Conservation (phyloP, 2,113 vertebrate genomes). For the Rissa tridactyla region DNA sequence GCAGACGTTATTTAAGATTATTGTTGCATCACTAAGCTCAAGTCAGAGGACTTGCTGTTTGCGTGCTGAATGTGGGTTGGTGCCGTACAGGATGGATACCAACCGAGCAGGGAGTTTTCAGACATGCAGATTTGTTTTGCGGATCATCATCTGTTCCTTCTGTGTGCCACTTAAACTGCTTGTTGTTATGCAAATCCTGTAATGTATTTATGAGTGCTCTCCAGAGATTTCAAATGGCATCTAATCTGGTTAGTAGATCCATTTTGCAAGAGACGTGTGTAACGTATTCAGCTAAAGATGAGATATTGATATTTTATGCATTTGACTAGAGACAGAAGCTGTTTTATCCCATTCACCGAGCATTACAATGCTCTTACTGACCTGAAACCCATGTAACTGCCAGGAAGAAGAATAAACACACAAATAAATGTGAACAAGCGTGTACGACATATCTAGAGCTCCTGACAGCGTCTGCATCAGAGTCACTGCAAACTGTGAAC, state of each 20-base stretch:
- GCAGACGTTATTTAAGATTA: background rate
- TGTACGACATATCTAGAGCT: background rate
- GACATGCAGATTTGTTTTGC: slow-evolving; percentile 25
- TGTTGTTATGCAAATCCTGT: slow-evolving; percentile 55
- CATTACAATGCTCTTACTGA: background rate
- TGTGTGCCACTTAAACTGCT: slow-evolving; percentile 24
- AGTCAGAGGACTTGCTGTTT: background rate
- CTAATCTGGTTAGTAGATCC: slow-evolving; percentile 49
- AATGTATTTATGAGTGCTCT: slow-evolving; percentile 49
- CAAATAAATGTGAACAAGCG: background rate
- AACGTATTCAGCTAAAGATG: background rate
- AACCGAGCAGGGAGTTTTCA: background rate
- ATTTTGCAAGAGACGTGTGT: background rate
- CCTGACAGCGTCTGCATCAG: background rate
- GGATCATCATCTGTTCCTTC: slow-evolving; percentile 39
- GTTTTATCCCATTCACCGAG: background rate
- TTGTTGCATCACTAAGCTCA: background rate
- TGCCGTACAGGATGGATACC: background rate
- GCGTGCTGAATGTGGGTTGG: background rate
- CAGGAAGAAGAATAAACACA: background rate
- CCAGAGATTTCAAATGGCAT: slow-evolving; percentile 35
- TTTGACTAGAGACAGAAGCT: background rate
- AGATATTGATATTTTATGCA: background rate
- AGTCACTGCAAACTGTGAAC: background rate
- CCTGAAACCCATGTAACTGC: background rate